Evolutionary conservation across 1,140 invertebrate genomes (phyloP).

Genomic region (Holcopasites calliopsidis): DNA sequence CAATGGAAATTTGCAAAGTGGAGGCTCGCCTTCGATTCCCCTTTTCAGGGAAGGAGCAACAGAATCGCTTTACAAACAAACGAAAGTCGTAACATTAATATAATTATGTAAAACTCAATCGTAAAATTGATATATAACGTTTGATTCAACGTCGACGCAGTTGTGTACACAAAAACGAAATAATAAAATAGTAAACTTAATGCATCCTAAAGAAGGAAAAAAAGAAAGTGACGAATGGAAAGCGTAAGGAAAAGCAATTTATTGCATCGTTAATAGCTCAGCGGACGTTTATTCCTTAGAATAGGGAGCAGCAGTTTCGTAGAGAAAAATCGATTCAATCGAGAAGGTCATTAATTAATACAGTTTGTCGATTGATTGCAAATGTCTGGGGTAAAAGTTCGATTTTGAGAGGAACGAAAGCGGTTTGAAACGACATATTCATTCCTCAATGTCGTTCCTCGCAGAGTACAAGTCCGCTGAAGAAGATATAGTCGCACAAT

Average conservation of each 20-base stretch:
- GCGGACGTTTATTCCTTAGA: background rate
- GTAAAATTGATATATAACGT: too few relatives aligned
- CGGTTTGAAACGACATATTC: conserved; percentile 1
- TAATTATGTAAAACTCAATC: too few relatives aligned
- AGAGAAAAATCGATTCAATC: background rate
- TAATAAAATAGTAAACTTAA: too few relatives aligned
- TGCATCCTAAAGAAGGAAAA: background rate
- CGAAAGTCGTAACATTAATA: too few relatives aligned
- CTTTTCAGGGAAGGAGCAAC: too few relatives aligned
- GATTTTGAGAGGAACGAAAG: conserved; percentile 8
- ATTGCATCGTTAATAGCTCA: background rate
- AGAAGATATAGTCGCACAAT: too few relatives aligned
- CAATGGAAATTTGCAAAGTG: background rate
- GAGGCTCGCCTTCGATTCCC: too few relatives aligned
- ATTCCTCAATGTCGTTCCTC: background rate
- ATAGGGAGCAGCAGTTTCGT: background rate
- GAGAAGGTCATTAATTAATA: conserved; percentile 39
- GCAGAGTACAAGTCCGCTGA: too few relatives aligned
- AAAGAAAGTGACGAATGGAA: too few relatives aligned
- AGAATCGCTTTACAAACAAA: too few relatives aligned
- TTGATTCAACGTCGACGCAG: too few relatives aligned
- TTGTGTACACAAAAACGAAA: too few relatives aligned
- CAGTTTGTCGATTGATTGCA: conserved; percentile 26
- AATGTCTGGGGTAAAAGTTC: background rate
- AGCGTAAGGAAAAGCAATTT: background rate